These are phyloP conservation scores for Ceratosolen fusciceps DNA, from an alignment of 1,140 invertebrate species.

Conservation along the genomic window DNA sequence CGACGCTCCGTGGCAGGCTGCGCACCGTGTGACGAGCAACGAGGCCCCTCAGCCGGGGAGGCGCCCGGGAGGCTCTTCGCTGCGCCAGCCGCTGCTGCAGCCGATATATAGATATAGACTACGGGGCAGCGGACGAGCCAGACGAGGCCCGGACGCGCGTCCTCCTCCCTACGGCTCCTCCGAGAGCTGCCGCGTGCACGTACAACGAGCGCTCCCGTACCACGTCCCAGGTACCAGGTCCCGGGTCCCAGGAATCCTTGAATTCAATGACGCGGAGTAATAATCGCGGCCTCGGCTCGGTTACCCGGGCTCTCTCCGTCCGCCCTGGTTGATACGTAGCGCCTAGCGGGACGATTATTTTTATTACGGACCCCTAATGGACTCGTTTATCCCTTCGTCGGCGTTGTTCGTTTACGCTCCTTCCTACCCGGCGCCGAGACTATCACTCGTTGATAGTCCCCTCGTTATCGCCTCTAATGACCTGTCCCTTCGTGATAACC, in stretches of 20 bases:
- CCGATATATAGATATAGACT: too few species aligned
- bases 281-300: neutral
- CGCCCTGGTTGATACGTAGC: too few species aligned
- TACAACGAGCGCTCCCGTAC: neutral
- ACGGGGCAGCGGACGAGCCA: too few species aligned
- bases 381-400: neutral
- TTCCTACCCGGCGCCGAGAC: neutral
- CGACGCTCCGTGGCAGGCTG: too few species aligned
- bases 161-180: neutral
- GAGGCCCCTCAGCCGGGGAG: too few species aligned
- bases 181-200: neutral
- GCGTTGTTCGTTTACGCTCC: neutral
- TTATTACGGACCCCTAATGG: neutral
- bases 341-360: neutral
- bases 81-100: too few species aligned
- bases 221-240: neutral
- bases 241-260: conserved; percentile 44
- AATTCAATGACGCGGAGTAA: conserved; percentile 42
- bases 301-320: too few species aligned
- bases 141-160: neutral
- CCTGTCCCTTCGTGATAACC: too few species aligned
- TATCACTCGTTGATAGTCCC: too few species aligned
- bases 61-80: too few species aligned
- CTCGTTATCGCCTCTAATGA: neutral
- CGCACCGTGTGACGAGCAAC: too few species aligned